Evolutionary conservation across 1,140 invertebrate genomes (phyloP), one percentile per base, ranked within the genome.

Genomic region (Drosophila navojoa): DNA sequence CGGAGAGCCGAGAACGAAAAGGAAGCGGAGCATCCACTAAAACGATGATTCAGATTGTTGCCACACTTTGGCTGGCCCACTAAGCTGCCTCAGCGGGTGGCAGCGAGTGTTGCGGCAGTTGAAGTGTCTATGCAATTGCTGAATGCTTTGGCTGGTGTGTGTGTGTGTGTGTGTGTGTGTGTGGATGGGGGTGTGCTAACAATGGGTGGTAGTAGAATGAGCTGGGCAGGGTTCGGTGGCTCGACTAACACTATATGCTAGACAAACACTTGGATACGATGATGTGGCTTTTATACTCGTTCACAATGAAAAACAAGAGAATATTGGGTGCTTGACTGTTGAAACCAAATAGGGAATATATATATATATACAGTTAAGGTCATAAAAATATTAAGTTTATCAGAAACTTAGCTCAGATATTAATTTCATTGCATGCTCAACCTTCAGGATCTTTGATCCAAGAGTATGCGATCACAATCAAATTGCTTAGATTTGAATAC

Each of bases 1-100:
- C n/a, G 7, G 10, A 6, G 5, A 32, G 10, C 5, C 1, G 32
- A 32, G 5, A 6, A 29, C 4, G 27, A 3, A 29, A 5, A 29
- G 27, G 29, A 35, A 40, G 27, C 4, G 9, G 27, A 38, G 55
- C 40, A 70, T 29, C 47, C 61, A 57, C 64, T 79, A 81, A 76
- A 87, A 76, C 79, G 81, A 87, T 86, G 81, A 82, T 86, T 82
- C 81, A 87, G 82, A 81, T 87, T 86, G 79, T 79, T 81, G 82
- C 75, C 75, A 76, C 82, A 78, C 78, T 86, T 76, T 70, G 58
- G 55, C 25, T n/a, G n/a, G 45, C 25, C 45, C 73, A 67, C 75
- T 67, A 73, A 86, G 79, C 78, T 75, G 75, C 53, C 50, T 42
- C 71, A 60, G 54, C 67, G 62, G 55, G 35, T 76, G 79, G 27